Conservation (phyloP, 2,797 vertebrate species). For the Sebastes flavidus region DNA sequence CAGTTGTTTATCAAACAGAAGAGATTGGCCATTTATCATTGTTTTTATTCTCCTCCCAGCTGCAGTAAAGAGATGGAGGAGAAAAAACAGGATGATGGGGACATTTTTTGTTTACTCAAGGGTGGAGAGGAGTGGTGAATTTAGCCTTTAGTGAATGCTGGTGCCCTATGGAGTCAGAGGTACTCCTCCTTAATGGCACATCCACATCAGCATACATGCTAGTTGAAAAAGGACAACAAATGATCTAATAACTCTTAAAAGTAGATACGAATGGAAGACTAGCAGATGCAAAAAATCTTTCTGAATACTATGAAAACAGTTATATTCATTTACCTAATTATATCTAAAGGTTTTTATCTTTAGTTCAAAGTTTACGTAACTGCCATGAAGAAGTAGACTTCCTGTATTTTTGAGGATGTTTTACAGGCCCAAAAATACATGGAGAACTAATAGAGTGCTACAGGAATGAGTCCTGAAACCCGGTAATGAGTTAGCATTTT, state of each 20-base stretch:
- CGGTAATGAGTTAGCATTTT: too few relatives aligned
- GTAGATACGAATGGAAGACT: neutral
- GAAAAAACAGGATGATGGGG: slow-evolving; percentile 13
- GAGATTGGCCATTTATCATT: slow-evolving; percentile 37
- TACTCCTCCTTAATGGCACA: neutral
- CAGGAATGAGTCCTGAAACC: neutral
- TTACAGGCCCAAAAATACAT: neutral
- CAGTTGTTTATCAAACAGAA: slow-evolving; percentile 47
- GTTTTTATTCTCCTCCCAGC: slow-evolving; percentile 30
- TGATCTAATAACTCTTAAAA: neutral
- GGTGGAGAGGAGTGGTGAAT: neutral
- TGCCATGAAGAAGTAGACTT: neutral
- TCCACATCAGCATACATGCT: neutral
- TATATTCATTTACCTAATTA: neutral
- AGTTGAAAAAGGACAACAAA: neutral
- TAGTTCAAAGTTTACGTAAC: neutral
- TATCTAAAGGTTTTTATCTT: neutral
- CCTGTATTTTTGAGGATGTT: neutral
- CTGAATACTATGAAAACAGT: too few relatives aligned
- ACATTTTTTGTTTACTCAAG: slow-evolving; percentile 13
- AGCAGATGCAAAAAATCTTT: too few relatives aligned
- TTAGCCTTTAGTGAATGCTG: neutral
- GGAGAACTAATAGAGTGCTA: neutral
- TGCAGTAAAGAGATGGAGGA: slow-evolving; percentile 26
- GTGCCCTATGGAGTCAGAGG: neutral